Conservation (phyloP, 2,797 vertebrate species). For the Borostomias antarcticus region DNA sequence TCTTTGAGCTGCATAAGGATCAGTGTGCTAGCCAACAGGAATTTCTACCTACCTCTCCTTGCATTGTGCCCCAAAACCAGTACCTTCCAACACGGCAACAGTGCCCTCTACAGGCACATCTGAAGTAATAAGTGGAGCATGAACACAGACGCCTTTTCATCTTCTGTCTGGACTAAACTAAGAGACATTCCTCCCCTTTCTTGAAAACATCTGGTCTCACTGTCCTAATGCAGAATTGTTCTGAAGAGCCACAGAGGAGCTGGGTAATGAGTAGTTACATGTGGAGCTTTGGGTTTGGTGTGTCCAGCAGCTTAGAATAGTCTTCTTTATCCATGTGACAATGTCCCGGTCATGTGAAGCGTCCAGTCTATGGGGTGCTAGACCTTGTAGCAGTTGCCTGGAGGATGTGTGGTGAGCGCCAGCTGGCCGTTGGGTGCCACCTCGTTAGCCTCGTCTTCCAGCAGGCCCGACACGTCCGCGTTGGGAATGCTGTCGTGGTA, state of each 20-base stretch:
- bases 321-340: slow-evolving; percentile 31
- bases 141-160: not conserved
- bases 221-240: slow-evolving; percentile 27
- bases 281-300: slow-evolving; percentile 60
- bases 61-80: not conserved
- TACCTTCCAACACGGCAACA: slow-evolving; percentile 25
- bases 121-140: slow-evolving; percentile 13
- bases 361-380: slow-evolving; percentile 46
- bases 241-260: slow-evolving; percentile 35
- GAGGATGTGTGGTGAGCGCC: slow-evolving; percentile 76
- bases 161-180: not conserved
- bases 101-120: slow-evolving; percentile 39
- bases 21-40: slow-evolving; percentile 23
- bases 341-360: slow-evolving; percentile 19
- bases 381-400: slow-evolving; percentile 91
- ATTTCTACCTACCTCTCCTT: slow-evolving; percentile 3
- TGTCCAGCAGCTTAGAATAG: slow-evolving; percentile 63
- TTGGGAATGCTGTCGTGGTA: slow-evolving; percentile 99
- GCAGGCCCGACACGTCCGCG: slow-evolving; percentile 89
- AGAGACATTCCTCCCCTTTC: slow-evolving; percentile 1
- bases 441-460: slow-evolving; percentile 92
- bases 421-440: slow-evolving; percentile 93
- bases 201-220: slow-evolving; percentile 33
- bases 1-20: slow-evolving; percentile 22
- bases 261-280: slow-evolving; percentile 32